Conservation (phyloP, 2,797 vertebrate genomes). For the Hydrophis major region DNA sequence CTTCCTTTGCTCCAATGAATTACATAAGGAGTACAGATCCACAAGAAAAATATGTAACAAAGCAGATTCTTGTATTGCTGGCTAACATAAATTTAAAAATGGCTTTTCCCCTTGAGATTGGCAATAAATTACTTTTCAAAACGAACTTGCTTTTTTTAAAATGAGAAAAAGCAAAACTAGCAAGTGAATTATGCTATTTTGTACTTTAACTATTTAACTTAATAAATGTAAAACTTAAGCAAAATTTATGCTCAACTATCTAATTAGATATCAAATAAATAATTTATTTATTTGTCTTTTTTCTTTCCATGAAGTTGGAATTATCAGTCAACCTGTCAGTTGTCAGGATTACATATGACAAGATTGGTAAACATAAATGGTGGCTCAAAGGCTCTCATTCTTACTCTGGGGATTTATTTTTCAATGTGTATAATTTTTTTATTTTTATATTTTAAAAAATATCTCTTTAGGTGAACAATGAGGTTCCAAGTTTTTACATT, state of each 20-base stretch:
- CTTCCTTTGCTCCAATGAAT: not conserved
- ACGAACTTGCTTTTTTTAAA: not conserved
- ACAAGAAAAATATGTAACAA: not conserved
- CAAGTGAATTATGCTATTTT: not conserved
- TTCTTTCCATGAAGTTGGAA: not conserved
- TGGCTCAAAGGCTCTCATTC: not conserved
- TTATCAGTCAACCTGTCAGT: not conserved
- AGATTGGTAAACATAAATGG: not conserved
- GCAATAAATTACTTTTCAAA: not conserved
- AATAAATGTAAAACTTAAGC: not conserved
- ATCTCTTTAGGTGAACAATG: too few species aligned
- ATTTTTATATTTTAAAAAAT: too few species aligned
- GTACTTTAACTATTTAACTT: not conserved
- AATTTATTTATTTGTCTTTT: not conserved
- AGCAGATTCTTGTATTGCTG: not conserved
- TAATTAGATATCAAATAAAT: not conserved
- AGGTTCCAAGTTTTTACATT: too few species aligned
- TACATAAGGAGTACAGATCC: not conserved
- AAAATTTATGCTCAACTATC: not conserved
- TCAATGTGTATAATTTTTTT: too few species aligned
- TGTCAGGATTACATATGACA: not conserved
- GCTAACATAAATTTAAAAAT: not conserved
- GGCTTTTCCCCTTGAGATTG: not conserved
- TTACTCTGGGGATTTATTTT: not conserved
- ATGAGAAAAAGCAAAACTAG: not conserved